phyloP scores from a whole-genome alignment of 2,888 invertebrate species.

The Andrena minutula region DNA sequence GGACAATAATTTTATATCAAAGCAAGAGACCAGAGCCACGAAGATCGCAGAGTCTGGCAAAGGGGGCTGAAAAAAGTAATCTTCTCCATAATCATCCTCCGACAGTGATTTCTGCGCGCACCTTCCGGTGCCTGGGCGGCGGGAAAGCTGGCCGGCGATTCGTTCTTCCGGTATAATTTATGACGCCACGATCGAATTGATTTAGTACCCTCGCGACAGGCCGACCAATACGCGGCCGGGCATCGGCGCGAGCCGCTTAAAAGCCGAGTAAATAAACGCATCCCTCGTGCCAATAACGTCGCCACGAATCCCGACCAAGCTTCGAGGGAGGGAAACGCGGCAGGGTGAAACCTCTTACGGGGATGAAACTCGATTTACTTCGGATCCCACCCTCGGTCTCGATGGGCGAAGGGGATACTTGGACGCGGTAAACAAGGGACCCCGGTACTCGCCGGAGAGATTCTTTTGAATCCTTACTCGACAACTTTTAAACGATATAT shows the following conservation, averaged over 20 bases:
- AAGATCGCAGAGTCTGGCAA: too few relatives aligned
- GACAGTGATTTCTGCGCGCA: background rate
- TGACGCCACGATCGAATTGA: conserved; percentile 64
- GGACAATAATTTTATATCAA: background rate
- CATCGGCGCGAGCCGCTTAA: conserved; percentile 59
- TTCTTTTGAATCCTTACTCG: conserved; percentile 46
- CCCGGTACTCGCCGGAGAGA: conserved; percentile 15
- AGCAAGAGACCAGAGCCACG: background rate
- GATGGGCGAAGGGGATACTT: conserved; percentile 52
- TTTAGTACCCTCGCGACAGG: conserved; percentile 53
- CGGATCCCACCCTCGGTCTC: conserved; percentile 33
- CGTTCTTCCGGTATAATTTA: conserved; percentile 63
- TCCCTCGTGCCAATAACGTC: conserved; percentile 58
- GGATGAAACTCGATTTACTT: conserved; percentile 71
- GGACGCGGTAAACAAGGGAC: conserved; percentile 65
- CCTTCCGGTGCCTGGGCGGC: conserved; percentile 20
- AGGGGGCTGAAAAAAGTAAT: background rate
- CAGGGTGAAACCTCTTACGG: conserved; percentile 66
- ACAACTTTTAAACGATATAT: conserved; percentile 39
- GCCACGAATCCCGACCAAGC: conserved; percentile 54
- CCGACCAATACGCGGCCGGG: conserved; percentile 38
- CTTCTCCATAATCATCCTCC: background rate
- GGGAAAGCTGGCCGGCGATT: conserved; percentile 30
- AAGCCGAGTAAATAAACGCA: conserved; percentile 70
- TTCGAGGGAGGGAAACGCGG: conserved; percentile 26